Conservation (phyloP, 1,140 invertebrate species). For the Campoletis sonorensis region DNA sequence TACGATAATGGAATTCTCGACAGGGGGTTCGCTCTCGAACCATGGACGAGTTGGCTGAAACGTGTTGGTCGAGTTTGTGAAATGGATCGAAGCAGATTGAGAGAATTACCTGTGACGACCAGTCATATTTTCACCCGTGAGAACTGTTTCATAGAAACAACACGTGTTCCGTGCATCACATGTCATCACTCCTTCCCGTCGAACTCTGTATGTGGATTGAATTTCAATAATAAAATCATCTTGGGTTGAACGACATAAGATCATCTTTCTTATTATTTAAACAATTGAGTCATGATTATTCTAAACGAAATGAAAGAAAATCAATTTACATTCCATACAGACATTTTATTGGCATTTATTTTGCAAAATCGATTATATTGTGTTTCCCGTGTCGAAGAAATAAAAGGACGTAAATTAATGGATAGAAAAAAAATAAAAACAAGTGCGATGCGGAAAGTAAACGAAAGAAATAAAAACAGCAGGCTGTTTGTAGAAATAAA, state of each 20-base stretch:
- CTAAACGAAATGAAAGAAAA: too few relatives aligned
- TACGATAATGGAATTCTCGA: slow-evolving; percentile 75
- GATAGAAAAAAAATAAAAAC: too few relatives aligned
- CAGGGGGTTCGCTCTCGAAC: slow-evolving; percentile 61
- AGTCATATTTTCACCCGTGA: slow-evolving; percentile 67
- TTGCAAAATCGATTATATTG: too few relatives aligned
- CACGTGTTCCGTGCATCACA: slow-evolving; percentile 55
- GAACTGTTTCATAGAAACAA: slow-evolving; percentile 70
- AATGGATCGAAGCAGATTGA: slow-evolving; percentile 37
- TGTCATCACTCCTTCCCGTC: slow-evolving; percentile 21
- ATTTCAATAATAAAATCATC: background rate
- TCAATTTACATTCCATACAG: too few relatives aligned
- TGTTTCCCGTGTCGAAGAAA: too few relatives aligned
- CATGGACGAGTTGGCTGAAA: slow-evolving; percentile 34
- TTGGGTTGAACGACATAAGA: background rate
- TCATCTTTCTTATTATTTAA: background rate
- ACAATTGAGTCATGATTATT: background rate
- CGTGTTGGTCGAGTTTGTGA: slow-evolving; percentile 6
- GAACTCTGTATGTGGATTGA: background rate
- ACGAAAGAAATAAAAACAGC: too few relatives aligned
- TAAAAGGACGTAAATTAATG: too few relatives aligned
- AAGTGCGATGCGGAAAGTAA: too few relatives aligned
- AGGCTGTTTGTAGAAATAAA: too few relatives aligned
- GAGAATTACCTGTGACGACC: slow-evolving; percentile 37
- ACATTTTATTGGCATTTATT: too few relatives aligned